These are phyloP conservation scores for Chelonus formosanus DNA, from an alignment of 2,888 invertebrate genomes.

Conservation along the genomic window DNA sequence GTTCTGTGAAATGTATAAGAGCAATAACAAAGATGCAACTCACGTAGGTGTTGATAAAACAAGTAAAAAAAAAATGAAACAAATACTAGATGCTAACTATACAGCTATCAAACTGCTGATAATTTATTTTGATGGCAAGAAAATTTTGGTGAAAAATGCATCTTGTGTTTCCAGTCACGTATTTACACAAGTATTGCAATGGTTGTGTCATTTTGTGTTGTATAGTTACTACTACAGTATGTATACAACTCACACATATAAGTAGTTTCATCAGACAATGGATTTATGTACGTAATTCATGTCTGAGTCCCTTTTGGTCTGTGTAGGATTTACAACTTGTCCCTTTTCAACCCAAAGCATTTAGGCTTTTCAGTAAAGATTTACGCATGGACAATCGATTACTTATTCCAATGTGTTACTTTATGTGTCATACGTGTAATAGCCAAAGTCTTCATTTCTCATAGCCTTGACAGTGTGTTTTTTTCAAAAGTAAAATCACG, in stretches of 20 bases:
- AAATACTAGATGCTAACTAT: slow-evolving; percentile 9
- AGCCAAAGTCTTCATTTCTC: too few species aligned
- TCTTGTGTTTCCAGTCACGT: slow-evolving; percentile 32
- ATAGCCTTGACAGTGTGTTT: too few species aligned
- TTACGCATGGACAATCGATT: slow-evolving; percentile 16
- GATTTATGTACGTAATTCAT: background rate
- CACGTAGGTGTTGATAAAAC: slow-evolving; percentile 8
- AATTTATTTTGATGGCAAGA: slow-evolving; percentile 12
- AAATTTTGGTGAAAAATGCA: slow-evolving; percentile 29
- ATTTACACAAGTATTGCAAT: slow-evolving; percentile 29
- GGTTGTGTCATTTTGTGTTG: slow-evolving; percentile 15
- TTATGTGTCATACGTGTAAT: too few species aligned
- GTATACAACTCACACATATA: too few species aligned
- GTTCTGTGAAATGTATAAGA: background rate
- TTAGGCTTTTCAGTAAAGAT: background rate
- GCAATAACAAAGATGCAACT: slow-evolving; percentile 16
- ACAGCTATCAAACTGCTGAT: slow-evolving; percentile 6
- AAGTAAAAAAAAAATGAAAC: slow-evolving; percentile 15
- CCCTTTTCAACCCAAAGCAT: background rate
- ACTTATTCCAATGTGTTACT: too few species aligned
- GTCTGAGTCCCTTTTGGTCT: slow-evolving; percentile 31
- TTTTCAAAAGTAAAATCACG: too few species aligned
- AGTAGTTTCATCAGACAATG: slow-evolving; percentile 10
- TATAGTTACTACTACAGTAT: too few species aligned
- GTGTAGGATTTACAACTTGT: slow-evolving; percentile 30